phyloP scores from a whole-genome alignment of 2,113 vertebrate genomes.

The Cercocebus atys region DNA sequence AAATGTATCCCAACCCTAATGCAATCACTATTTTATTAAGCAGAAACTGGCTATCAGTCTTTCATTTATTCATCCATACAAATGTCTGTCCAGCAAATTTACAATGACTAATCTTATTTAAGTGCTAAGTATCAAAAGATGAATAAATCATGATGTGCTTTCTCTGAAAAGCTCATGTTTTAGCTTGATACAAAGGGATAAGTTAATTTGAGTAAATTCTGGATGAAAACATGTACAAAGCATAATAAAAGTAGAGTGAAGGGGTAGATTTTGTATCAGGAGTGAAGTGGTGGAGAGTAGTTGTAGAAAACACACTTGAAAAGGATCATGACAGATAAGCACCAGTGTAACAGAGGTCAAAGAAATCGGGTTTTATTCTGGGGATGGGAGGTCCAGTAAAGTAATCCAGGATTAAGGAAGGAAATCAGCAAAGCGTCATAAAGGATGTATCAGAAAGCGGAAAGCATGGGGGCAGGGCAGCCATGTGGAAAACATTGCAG shows the following conservation, averaged over 20 bases:
- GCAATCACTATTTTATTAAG: background rate
- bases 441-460: no score
- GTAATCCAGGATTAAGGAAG: background rate
- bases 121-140: background rate
- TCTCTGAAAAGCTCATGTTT: background rate
- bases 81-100: background rate
- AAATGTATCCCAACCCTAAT: background rate
- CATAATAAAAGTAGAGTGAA: background rate
- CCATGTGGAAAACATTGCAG: background rate
- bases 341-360: background rate
- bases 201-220: background rate
- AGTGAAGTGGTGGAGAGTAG: background rate
- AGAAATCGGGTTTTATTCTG: background rate
- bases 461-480: background rate
- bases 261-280: background rate
- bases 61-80: background rate
- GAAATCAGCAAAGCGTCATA: background rate
- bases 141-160: background rate
- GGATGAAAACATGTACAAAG: background rate
- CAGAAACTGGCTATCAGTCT: background rate
- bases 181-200: background rate
- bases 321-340: no score
- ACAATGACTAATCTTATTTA: background rate
- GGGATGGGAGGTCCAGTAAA: background rate
- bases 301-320: background rate